Percentiles rank a stretch among this genome's conserved stretches.
phyloP scores from a whole-genome alignment of 2,888 invertebrate genomes.

The Cantharis flavilabris region DNA sequence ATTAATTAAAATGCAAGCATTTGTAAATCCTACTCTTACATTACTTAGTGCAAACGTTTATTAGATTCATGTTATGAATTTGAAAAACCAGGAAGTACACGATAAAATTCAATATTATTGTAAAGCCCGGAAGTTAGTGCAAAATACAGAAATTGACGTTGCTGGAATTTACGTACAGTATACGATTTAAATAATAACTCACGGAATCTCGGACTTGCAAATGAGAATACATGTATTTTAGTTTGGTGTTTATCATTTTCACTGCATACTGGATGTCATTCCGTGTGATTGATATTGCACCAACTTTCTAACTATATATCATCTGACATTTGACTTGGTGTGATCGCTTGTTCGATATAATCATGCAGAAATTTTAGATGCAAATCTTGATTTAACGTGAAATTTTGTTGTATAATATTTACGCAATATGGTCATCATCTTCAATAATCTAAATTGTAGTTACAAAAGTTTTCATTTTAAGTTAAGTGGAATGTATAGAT shows the following conservation, averaged over 20 bases:
- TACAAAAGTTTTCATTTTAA: too few relatives aligned
- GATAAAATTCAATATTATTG: neutral
- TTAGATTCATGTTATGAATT: neutral
- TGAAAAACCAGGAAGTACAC: neutral
- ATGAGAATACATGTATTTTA: neutral
- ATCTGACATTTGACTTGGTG: neutral
- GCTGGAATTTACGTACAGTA: neutral
- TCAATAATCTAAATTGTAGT: too few relatives aligned
- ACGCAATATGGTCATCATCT: too few relatives aligned
- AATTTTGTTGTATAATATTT: too few relatives aligned
- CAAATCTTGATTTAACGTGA: too few relatives aligned
- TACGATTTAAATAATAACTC: neutral
- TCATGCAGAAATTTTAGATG: too few relatives aligned
- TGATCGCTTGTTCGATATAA: neutral
- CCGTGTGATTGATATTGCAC: neutral
- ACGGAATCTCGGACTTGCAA: neutral
- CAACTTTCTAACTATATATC: neutral
- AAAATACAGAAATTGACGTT: neutral
- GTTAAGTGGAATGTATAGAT: too few relatives aligned
- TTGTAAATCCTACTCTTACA: neutral
- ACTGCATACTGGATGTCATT: neutral
- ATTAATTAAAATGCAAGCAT: neutral
- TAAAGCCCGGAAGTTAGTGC: neutral
- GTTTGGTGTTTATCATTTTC: neutral
- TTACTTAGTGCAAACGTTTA: neutral